A percentile compares a stretch with the other conserved stretches of the same genome.
Conservation (phyloP, 1,140 invertebrate species). For the Hypothenemus hampei region DNA sequence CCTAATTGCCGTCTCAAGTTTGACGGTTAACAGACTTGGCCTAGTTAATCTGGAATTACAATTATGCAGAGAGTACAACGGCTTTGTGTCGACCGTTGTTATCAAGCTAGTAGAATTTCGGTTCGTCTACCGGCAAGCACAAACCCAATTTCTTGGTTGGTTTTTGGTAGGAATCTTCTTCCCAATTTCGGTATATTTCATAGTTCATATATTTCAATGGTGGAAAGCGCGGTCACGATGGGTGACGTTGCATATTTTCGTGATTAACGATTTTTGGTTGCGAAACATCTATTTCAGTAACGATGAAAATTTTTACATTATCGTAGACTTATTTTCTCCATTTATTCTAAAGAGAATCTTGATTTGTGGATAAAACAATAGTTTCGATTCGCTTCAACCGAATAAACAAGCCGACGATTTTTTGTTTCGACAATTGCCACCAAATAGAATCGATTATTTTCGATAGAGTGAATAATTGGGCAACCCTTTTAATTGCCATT, state of each 20-base stretch:
- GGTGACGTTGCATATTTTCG: neutral
- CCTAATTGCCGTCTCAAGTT: slow-evolving; percentile 3
- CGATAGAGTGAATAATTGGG: neutral
- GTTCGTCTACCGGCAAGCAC: neutral
- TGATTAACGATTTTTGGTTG: neutral
- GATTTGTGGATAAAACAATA: too few species aligned
- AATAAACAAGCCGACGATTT: too few species aligned
- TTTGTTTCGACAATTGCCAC: neutral
- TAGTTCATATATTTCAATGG: neutral
- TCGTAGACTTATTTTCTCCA: too few species aligned
- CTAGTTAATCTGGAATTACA: slow-evolving; percentile 3
- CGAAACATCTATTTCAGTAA: neutral
- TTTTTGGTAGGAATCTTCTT: neutral
- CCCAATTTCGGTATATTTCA: neutral
- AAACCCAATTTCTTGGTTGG: neutral
- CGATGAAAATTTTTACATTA: too few species aligned
- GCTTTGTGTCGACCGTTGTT: neutral
- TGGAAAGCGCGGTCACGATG: too few species aligned
- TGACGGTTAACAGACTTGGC: neutral
- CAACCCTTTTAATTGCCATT: neutral
- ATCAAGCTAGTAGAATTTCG: slow-evolving; percentile 1
- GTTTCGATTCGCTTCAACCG: too few species aligned
- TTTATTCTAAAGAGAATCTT: too few species aligned
- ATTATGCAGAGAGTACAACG: neutral
- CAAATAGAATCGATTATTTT: neutral